phyloP scores from a whole-genome alignment of 2,888 invertebrate species.

The Agrilus mali region DNA sequence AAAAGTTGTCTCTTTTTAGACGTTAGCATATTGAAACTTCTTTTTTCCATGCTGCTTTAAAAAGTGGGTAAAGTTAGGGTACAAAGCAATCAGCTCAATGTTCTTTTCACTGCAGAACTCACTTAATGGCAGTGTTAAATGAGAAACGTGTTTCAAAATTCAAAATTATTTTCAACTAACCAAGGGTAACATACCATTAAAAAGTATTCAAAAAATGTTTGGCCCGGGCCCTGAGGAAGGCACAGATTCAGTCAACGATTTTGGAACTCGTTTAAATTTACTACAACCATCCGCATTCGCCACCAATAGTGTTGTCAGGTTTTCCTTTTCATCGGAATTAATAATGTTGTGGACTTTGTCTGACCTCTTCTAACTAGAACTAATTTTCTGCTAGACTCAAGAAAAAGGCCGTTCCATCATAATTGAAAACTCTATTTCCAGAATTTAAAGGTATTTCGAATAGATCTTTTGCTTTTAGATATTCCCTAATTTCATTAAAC shows the following conservation, averaged over 20 bases:
- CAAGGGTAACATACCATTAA: constrained; percentile 19
- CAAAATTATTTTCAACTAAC: constrained; percentile 15
- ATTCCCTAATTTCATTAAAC: constrained; percentile 2
- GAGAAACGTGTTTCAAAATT: constrained; percentile 21
- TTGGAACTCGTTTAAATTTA: constrained; percentile 17
- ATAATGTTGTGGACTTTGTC: constrained; percentile 15
- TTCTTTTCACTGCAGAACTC: constrained; percentile 19
- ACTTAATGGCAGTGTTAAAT: constrained; percentile 19
- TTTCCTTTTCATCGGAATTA: constrained; percentile 15
- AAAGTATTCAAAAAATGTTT: constrained; percentile 21
- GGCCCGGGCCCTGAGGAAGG: constrained; percentile 6
- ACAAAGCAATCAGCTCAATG: constrained; percentile 20
- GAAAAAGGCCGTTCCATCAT: constrained; percentile 17
- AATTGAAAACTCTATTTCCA: constrained; percentile 1
- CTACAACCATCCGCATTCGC: constrained; percentile 20
- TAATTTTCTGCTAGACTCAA: too few relatives aligned
- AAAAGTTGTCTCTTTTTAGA: constrained; percentile 14
- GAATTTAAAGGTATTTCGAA: neutral
- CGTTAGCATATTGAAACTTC: constrained; percentile 3
- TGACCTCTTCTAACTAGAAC: constrained; percentile 14
- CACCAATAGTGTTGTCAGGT: constrained; percentile 15
- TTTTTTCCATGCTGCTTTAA: constrained; percentile 17
- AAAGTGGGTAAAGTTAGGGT: constrained; percentile 22
- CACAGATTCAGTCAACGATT: constrained; percentile 18
- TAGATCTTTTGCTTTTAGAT: neutral